Conservation (phyloP, 1,140 invertebrate species). For the Apis mellifera region DNA sequence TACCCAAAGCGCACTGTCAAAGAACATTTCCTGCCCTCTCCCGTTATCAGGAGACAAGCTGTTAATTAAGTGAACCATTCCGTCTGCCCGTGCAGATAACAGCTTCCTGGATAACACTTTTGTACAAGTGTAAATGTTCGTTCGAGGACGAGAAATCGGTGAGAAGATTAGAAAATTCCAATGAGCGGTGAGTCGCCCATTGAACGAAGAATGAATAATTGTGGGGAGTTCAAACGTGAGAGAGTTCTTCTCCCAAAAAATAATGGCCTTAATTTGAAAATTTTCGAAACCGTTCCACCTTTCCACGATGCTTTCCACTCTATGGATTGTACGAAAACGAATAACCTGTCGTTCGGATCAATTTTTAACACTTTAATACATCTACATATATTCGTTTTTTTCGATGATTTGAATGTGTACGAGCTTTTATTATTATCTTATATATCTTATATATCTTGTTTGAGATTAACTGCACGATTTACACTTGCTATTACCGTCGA, state of each 20-base stretch:
- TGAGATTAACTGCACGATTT: too few relatives aligned
- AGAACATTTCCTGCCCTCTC: constrained; percentile 35
- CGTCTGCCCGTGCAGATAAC: constrained; percentile 40
- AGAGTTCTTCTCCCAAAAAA: background rate
- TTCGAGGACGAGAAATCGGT: background rate
- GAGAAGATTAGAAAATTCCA: constrained; percentile 46
- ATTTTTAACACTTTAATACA: too few relatives aligned
- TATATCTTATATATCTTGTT: too few relatives aligned
- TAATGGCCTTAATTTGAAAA: background rate
- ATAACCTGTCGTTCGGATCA: too few relatives aligned
- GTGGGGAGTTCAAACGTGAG: background rate
- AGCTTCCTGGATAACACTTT: constrained; percentile 41
- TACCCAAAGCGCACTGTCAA: constrained; percentile 46
- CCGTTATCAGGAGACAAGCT: constrained; percentile 53
- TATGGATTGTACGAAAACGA: too few relatives aligned
- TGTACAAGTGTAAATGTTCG: constrained; percentile 31
- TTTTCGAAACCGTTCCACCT: background rate
- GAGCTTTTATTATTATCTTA: too few relatives aligned
- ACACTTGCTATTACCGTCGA: too few relatives aligned
- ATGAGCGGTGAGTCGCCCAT: constrained; percentile 13
- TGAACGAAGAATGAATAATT: constrained; percentile 20
- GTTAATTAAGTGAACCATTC: constrained; percentile 50
- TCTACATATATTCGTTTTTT: too few relatives aligned
- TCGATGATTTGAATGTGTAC: too few relatives aligned
- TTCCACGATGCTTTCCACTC: too few relatives aligned